A percentile compares a stretch with the other conserved stretches of the same genome.
phyloP scores from a whole-genome alignment of 2,888 invertebrate species.

The Onthophagus sagittarius region DNA sequence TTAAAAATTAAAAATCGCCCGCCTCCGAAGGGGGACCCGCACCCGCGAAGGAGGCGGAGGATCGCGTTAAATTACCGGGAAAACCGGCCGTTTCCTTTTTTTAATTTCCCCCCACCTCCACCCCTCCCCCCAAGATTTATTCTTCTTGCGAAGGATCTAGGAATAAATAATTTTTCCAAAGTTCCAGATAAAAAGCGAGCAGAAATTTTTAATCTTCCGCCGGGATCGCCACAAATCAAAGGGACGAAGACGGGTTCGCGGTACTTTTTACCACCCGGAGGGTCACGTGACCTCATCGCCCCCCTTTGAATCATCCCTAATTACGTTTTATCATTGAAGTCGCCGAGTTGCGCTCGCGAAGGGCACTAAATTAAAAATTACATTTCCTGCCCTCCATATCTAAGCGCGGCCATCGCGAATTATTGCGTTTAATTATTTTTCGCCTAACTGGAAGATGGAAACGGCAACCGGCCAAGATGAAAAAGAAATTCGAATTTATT shows the following conservation, averaged over 20 bases:
- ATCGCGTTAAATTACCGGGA: not conserved
- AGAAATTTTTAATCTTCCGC: not conserved
- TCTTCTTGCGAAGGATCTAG: not conserved
- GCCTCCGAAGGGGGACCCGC: not conserved
- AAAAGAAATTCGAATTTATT: not conserved
- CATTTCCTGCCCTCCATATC: constrained; percentile 33
- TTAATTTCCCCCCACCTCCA: not conserved
- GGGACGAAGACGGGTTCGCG: not conserved
- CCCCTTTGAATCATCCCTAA: constrained; percentile 5
- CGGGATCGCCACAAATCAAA: not conserved
- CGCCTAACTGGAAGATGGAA: not conserved
- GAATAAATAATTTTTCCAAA: not conserved
- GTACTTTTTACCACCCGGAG: not conserved
- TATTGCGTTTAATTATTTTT: constrained; percentile 23
- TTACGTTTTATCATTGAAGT: constrained; percentile 10
- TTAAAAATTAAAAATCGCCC: constrained; percentile 9
- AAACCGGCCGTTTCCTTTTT: constrained; percentile 1
- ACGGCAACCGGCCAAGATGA: not conserved
- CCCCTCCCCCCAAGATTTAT: not conserved
- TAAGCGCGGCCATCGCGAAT: constrained; percentile 27
- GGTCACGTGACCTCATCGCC: not conserved
- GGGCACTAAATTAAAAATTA: constrained; percentile 38
- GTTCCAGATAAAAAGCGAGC: not conserved
- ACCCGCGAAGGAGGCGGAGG: not conserved
- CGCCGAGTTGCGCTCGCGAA: constrained; percentile 10